These are phyloP conservation scores for Actenoides hombroni DNA, from an alignment of 2,113 vertebrate species.

Conservation along the genomic window DNA sequence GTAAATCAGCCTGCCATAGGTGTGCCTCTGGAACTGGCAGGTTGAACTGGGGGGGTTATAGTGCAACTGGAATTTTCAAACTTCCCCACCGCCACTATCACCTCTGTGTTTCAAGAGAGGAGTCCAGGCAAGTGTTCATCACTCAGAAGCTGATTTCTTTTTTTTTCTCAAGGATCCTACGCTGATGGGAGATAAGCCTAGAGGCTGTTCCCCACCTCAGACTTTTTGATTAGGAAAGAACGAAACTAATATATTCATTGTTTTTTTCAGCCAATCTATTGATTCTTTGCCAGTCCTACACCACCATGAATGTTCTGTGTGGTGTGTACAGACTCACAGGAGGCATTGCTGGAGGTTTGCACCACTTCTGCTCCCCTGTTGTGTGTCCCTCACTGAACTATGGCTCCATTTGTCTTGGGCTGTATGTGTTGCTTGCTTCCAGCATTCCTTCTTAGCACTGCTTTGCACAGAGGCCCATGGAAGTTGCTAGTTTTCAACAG, in stretches of 20 bases:
- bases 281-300: neutral
- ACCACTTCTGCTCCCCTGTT: neutral
- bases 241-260: neutral
- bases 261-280: neutral
- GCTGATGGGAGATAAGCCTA: neutral
- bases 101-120: neutral
- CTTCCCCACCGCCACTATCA: rapidly evolving
- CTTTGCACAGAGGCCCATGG: neutral
- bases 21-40: neutral
- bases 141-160: neutral
- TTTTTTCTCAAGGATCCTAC: neutral
- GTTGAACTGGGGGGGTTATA: neutral
- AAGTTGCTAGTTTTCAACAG: neutral
- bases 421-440: neutral
- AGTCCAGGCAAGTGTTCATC: neutral
- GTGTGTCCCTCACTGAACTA: neutral
- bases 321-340: neutral
- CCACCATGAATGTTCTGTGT: neutral
- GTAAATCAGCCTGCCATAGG: neutral
- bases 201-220: neutral
- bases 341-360: neutral
- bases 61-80: neutral
- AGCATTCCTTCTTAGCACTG: neutral
- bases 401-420: neutral
- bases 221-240: neutral